Percentiles rank a stretch among this genome's conserved stretches.
Conservation (phyloP, 2,797 vertebrate genomes). For the Bradypodion ventrale region DNA sequence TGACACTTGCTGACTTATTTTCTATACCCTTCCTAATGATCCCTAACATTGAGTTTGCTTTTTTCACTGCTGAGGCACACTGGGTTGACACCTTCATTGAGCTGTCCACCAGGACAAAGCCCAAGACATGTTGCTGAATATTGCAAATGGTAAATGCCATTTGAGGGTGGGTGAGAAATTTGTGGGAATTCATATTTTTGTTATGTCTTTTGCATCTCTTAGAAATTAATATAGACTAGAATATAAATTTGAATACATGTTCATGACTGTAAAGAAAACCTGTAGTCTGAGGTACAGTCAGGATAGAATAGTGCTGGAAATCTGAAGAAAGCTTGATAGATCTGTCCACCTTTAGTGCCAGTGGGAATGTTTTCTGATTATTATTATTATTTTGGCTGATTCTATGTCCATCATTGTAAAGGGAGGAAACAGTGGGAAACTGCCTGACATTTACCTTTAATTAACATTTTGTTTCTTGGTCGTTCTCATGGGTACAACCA, state of each 20-base stretch:
- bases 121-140: background rate
- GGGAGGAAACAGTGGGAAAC: background rate
- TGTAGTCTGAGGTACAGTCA: no score
- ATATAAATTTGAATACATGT: background rate
- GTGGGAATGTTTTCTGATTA: background rate
- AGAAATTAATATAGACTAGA: background rate
- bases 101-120: no score
- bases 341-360: no score
- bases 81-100: no score
- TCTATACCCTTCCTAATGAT: no score
- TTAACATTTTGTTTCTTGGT: conserved; percentile 19
- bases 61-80: no score
- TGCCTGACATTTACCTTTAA: background rate
- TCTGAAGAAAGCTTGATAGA: no score
- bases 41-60: no score
- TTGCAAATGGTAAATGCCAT: background rate
- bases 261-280: no score
- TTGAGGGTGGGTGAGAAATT: background rate
- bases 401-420: background rate
- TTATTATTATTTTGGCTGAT: background rate
- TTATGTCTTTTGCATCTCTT: background rate
- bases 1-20: no score
- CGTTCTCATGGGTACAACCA: background rate
- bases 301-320: no score
- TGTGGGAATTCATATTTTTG: background rate